Conservation (phyloP, 2,113 vertebrate genomes). For the Porphyrio hochstetteri region DNA sequence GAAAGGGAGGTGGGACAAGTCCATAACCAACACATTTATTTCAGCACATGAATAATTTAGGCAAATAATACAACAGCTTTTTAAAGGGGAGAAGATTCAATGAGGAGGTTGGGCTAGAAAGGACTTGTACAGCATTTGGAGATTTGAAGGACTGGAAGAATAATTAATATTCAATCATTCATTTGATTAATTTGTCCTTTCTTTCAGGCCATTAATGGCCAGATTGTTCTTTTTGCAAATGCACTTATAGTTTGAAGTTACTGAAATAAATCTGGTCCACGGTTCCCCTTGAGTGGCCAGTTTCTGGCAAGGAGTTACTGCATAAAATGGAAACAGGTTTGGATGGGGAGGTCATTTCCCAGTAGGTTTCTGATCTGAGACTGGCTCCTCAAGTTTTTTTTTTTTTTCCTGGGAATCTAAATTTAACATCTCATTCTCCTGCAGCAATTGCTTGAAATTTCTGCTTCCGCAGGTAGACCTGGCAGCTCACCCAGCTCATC, state of each 20-base stretch:
- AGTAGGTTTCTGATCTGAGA: background rate
- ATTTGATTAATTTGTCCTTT: conserved; percentile 47
- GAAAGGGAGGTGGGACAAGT: conserved; percentile 43
- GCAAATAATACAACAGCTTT: conserved; percentile 67
- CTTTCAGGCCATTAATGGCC: conserved; percentile 20
- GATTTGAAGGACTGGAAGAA: conserved; percentile 11
- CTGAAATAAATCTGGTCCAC: conserved; percentile 33
- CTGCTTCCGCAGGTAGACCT: background rate
- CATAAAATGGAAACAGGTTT: background rate
- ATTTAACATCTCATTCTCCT: background rate
- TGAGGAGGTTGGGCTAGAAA: background rate
- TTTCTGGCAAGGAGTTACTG: background rate
- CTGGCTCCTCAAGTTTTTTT: background rate
- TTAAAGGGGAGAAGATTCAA: conserved; percentile 22
- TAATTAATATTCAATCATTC: conserved; percentile 40
- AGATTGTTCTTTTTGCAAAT: conserved; percentile 6
- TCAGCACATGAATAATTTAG: conserved; percentile 75
- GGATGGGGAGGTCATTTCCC: background rate
- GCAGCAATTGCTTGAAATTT: background rate
- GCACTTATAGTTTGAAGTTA: conserved; percentile 26
- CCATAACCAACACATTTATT: conserved; percentile 61
- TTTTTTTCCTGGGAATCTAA: background rate
- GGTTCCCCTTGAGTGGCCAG: background rate
- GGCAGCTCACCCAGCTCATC: background rate
- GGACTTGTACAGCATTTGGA: background rate